Evolutionary conservation across 2,888 invertebrate genomes (phyloP).

Genomic region (Hirtodrosophila histrioides): DNA sequence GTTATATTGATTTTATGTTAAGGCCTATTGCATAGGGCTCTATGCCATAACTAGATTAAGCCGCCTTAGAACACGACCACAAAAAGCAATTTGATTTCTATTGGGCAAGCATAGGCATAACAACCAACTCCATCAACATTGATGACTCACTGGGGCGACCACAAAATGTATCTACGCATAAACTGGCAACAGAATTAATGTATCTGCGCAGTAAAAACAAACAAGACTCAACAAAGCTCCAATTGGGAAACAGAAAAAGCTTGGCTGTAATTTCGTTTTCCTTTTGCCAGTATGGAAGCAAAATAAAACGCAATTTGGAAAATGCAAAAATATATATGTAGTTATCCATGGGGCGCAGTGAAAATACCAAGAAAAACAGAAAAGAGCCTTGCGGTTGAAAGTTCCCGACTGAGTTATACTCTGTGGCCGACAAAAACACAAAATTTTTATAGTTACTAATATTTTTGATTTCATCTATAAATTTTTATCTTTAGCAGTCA

Average conservation of each 20-base stretch:
- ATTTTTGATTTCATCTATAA: too few species aligned
- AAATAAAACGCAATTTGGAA: constrained; percentile 34
- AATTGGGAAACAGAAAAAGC: constrained; percentile 12
- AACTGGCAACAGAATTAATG: constrained; percentile 28
- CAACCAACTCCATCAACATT: constrained; percentile 16
- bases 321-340: background rate
- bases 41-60: constrained; percentile 13
- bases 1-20: constrained; percentile 13
- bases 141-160: constrained; percentile 68
- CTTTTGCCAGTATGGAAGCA: constrained; percentile 1
- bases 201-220: constrained; percentile 60
- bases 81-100: constrained; percentile 30
- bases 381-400: too few species aligned
- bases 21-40: background rate
- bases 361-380: constrained; percentile 18
- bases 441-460: too few species aligned
- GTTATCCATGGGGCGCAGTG: constrained; percentile 5
- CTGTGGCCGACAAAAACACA: too few species aligned
- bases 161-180: constrained; percentile 31
- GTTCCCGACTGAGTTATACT: too few species aligned
- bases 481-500: too few species aligned
- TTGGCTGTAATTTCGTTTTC: constrained; percentile 43
- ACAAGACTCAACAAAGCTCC: constrained; percentile 32
- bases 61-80: constrained; percentile 6
- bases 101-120: constrained; percentile 18